Conservation (phyloP, 2,797 vertebrate species). For the Coregonus suidteri region DNA sequence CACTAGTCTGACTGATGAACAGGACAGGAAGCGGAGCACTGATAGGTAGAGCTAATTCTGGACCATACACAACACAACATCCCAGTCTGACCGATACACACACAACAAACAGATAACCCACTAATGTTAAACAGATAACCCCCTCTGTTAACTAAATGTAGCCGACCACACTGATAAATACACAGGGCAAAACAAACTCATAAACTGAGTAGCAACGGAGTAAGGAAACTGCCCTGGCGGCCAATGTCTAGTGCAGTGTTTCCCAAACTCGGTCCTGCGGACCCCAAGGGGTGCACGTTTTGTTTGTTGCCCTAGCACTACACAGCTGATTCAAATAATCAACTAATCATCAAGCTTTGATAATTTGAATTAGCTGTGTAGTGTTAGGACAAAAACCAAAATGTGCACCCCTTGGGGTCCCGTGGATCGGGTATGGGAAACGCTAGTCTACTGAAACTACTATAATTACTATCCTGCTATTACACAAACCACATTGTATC, state of each 20-base stretch:
- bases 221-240: too few species aligned
- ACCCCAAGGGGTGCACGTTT: too few species aligned
- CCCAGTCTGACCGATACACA: conserved; percentile 9
- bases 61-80: background rate
- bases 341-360: too few species aligned
- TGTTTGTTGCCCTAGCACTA: too few species aligned
- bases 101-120: background rate
- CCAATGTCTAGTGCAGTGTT: too few species aligned
- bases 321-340: too few species aligned
- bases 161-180: background rate
- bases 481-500: background rate
- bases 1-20: conserved; percentile 11
- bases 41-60: conserved; percentile 26
- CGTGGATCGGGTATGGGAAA: too few species aligned
- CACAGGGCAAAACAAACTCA: conserved; percentile 1
- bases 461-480: background rate
- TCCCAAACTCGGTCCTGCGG: too few species aligned
- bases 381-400: too few species aligned
- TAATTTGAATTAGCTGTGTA: too few species aligned
- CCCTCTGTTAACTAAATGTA: background rate
- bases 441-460: background rate
- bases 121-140: conserved; percentile 3
- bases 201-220: background rate
- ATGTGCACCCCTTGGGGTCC: too few species aligned
- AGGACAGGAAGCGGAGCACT: conserved; percentile 26